Percentiles rank a stretch among this genome's conserved stretches.
These are phyloP conservation scores for Melanogrammus aeglefinus DNA, from an alignment of 2,797 vertebrate genomes.

Conservation along the genomic window DNA sequence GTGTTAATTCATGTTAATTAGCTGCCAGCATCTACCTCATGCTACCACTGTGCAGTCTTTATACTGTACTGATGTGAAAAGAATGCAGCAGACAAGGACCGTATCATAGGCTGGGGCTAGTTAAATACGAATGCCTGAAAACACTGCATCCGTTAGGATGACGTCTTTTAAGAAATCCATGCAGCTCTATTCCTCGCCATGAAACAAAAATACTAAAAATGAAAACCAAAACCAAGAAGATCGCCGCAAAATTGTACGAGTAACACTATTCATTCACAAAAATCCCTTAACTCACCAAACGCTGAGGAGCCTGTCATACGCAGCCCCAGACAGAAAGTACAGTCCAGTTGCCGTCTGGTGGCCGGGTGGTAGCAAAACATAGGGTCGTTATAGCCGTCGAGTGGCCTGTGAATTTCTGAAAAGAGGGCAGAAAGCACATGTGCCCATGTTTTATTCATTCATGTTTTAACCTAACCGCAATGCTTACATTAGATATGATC, in stretches of 20 bases:
- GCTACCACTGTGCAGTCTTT: neutral
- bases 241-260: neutral
- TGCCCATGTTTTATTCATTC: neutral
- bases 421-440: slow-evolving; percentile 12
- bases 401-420: slow-evolving; percentile 95
- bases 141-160: neutral
- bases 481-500: no score
- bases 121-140: neutral
- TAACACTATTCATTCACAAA: neutral
- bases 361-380: slow-evolving; percentile 85
- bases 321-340: slow-evolving; percentile 93
- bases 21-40: neutral
- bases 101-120: neutral
- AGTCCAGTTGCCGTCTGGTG: slow-evolving; percentile 87
- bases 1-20: neutral
- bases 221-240: neutral
- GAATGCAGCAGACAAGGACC: neutral
- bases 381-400: slow-evolving; percentile 90
- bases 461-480: neutral
- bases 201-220: neutral
- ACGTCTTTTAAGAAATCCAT: neutral
- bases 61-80: neutral
- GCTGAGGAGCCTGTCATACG: slow-evolving; percentile 90
- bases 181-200: neutral
- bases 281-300: slow-evolving; percentile 83